Evolutionary conservation across 2,888 invertebrate genomes (phyloP).

Genomic region (Rhimphoctona megacephalus): DNA sequence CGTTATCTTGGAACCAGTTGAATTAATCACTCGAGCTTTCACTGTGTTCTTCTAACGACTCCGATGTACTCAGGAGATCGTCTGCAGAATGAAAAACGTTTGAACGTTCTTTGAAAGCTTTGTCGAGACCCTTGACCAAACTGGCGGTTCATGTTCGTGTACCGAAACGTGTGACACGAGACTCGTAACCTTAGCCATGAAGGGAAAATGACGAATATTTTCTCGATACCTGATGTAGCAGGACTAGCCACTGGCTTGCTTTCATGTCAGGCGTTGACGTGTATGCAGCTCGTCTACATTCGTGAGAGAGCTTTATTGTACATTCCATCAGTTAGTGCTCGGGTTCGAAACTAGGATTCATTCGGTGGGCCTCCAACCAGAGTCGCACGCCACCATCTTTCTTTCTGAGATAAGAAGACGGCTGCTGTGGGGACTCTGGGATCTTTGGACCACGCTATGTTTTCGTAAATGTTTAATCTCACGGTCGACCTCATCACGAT

Average conservation of each 20-base stretch:
- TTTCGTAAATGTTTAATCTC: conserved; percentile 74
- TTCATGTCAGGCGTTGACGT: conserved; percentile 67
- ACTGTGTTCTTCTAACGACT: conserved; percentile 15
- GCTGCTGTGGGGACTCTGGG: conserved; percentile 74
- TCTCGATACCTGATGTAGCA: conserved; percentile 49
- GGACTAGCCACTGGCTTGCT: conserved; percentile 70
- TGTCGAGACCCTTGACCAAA: conserved; percentile 13
- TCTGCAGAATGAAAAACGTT: conserved; percentile 51
- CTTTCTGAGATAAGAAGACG: conserved; percentile 59
- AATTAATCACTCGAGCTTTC: conserved; percentile 61
- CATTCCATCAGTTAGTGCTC: conserved; percentile 52
- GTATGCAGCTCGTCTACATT: not conserved
- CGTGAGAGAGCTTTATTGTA: not conserved
- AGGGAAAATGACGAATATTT: conserved; percentile 58
- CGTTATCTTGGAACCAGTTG: conserved; percentile 43
- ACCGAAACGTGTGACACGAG: conserved; percentile 42
- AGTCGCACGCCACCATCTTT: conserved; percentile 51
- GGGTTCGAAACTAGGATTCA: conserved; percentile 41
- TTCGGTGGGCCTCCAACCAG: conserved; percentile 39
- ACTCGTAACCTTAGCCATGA: too few relatives aligned
- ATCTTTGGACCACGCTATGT: conserved; percentile 76
- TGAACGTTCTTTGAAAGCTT: not conserved
- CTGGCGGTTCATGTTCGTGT: too few relatives aligned
- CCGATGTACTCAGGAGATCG: conserved; percentile 38
- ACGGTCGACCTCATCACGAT: not conserved